Percentiles rank a stretch among this genome's conserved stretches.
phyloP scores from a whole-genome alignment of 2,888 invertebrate genomes.

The Poecilus cupreus region DNA sequence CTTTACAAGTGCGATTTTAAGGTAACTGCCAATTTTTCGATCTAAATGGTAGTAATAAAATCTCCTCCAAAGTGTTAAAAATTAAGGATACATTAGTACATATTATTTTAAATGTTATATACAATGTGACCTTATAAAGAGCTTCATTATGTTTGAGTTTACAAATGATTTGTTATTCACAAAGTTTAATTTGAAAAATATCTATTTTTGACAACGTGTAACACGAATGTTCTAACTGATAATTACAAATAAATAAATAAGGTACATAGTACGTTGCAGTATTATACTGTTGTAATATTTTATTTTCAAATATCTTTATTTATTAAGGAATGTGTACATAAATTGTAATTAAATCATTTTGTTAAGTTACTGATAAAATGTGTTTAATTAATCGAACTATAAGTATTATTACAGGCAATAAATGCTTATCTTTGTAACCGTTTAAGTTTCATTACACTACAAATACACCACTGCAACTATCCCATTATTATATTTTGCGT shows the following conservation, averaged over 20 bases:
- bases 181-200: conserved; percentile 29
- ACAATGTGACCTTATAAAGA: conserved; percentile 52
- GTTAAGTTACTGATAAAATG: conserved; percentile 41
- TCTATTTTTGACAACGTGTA: conserved; percentile 49
- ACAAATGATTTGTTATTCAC: conserved; percentile 13
- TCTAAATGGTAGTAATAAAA: too few relatives aligned
- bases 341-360: conserved; percentile 38
- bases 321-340: conserved; percentile 32
- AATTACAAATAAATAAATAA: conserved; percentile 42
- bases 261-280: conserved; percentile 42
- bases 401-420: conserved; percentile 50
- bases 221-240: conserved; percentile 46
- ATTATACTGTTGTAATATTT: conserved; percentile 36
- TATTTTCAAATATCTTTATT: conserved; percentile 32
- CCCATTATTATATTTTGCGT: not conserved
- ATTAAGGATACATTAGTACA: not conserved
- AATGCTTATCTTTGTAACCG: conserved; percentile 41
- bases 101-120: conserved; percentile 41
- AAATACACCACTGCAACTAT: not conserved
- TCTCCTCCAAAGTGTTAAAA: not conserved
- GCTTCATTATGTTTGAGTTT: conserved; percentile 46
- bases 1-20: not conserved
- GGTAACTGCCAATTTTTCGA: not conserved
- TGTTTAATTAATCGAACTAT: conserved; percentile 37
- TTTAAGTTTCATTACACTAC: not conserved